Conservation (phyloP, 2,113 vertebrate species). For the Rhabdomys dilectus region DNA sequence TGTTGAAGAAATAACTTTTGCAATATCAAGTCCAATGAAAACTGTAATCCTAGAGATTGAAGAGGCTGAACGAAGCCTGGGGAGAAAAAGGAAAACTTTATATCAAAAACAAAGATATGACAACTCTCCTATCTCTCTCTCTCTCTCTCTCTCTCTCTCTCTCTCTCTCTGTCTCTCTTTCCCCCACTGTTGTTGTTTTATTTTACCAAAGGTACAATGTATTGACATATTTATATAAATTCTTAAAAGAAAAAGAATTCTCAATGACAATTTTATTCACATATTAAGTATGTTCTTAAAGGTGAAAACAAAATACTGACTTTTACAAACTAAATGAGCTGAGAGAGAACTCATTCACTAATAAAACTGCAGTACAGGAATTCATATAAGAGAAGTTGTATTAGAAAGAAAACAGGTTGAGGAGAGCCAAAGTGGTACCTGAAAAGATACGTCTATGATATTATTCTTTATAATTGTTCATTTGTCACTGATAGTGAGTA, state of each 20-base stretch:
- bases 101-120: not conserved
- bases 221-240: not conserved
- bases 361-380: not conserved
- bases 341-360: not conserved
- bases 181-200: not conserved
- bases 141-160: not conserved
- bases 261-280: not conserved
- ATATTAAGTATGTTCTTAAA: slow-evolving; percentile 6
- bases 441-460: not conserved
- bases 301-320: not conserved
- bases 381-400: not conserved
- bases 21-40: slow-evolving; percentile 36
- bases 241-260: not conserved
- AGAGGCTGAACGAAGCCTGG: not conserved
- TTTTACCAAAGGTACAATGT: not conserved
- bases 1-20: slow-evolving; percentile 5
- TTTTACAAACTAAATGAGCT: not conserved
- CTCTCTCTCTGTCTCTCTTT: not conserved
- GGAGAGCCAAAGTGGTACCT: not conserved
- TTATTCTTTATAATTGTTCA: not conserved
- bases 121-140: not conserved
- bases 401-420: not conserved
- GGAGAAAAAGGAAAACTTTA: not conserved
- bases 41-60: not conserved
- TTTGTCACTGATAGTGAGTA: not conserved